Percentiles rank a stretch among this genome's conserved stretches.
phyloP scores from a whole-genome alignment of 1,140 invertebrate genomes.

The Drosophila sp. region DNA sequence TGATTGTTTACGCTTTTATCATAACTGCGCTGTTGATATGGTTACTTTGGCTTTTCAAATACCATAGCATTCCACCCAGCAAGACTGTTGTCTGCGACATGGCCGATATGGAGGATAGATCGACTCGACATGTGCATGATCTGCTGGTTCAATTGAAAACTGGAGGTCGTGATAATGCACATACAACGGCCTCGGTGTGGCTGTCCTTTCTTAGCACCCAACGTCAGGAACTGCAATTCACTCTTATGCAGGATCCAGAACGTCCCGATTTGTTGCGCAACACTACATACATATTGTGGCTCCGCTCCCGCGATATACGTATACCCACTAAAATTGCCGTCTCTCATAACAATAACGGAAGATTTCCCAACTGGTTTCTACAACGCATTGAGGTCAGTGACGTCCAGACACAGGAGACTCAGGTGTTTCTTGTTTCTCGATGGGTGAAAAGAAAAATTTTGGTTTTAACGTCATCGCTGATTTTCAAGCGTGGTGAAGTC shows the following conservation, averaged over 20 bases:
- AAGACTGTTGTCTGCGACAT: constrained; percentile 34
- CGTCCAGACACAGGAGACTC: constrained; percentile 35
- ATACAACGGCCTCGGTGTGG: constrained; percentile 44
- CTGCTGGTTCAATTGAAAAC: constrained; percentile 41
- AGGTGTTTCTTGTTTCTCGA: constrained; percentile 31
- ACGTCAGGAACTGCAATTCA: constrained; percentile 13
- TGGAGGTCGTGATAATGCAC: constrained; percentile 33
- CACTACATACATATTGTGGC: constrained; percentile 37
- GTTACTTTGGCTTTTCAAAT: constrained; percentile 3
- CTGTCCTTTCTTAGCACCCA: constrained; percentile 17
- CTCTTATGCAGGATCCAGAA: constrained; percentile 45
- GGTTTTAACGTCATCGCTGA: constrained; percentile 17
- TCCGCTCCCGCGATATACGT: constrained; percentile 50
- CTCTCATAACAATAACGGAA: constrained; percentile 45
- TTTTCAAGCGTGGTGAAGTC: constrained; percentile 17
- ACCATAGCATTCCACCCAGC: constrained; percentile 7
- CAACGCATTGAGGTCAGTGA: constrained; percentile 40
- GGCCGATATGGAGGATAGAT: neutral
- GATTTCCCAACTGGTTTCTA: constrained; percentile 56
- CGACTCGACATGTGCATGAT: constrained; percentile 39
- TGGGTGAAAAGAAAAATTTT: constrained; percentile 41
- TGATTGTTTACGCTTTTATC: neutral
- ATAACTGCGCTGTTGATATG: neutral
- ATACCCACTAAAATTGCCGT: constrained; percentile 42
- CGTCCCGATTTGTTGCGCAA: constrained; percentile 27